A percentile compares a stretch with the other conserved stretches of the same genome.
Evolutionary conservation across 2,797 vertebrate genomes (phyloP).

Genomic region (Oryzias dopingdopingensis): DNA sequence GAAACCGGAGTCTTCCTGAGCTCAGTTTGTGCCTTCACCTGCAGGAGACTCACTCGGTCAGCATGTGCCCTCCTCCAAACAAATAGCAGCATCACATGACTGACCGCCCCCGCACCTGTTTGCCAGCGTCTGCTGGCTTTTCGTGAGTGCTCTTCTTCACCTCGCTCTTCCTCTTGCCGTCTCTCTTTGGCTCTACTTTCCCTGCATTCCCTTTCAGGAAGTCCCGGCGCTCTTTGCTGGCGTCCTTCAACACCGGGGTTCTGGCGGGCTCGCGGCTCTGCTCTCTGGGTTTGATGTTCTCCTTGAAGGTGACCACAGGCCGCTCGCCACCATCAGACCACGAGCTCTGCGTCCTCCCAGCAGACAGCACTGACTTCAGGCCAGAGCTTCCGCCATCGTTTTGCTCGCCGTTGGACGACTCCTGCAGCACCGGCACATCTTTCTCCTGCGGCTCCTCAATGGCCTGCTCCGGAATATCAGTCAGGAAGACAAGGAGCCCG

Average conservation of each 20-base stretch:
- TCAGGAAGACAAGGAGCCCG: conserved; percentile 89
- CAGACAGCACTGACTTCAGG: conserved; percentile 91
- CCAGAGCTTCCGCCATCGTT: conserved; percentile 66
- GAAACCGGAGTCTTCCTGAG: conserved; percentile 94
- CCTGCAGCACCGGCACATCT: conserved; percentile 87
- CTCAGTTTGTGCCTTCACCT: conserved; percentile 92
- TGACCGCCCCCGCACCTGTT: conserved; percentile 78
- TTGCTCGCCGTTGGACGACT: conserved; percentile 82
- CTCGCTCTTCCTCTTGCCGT: conserved; percentile 91
- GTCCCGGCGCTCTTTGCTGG: conserved; percentile 79
- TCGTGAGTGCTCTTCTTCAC: conserved; percentile 84
- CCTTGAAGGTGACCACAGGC: conserved; percentile 94
- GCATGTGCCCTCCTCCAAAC: not conserved
- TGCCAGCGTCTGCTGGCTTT: conserved; percentile 81
- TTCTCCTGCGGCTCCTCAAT: conserved; percentile 88
- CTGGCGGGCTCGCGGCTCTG: conserved; percentile 82
- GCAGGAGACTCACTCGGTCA: conserved; percentile 1
- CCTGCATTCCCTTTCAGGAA: conserved; percentile 81
- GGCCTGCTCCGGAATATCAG: conserved; percentile 89
- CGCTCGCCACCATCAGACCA: conserved; percentile 85
- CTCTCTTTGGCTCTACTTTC: conserved; percentile 87
- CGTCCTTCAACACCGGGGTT: conserved; percentile 81
- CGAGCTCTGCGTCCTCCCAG: conserved; percentile 84
- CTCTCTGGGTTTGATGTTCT: conserved; percentile 95
- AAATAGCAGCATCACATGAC: too few relatives aligned